These are phyloP conservation scores for Stictocephala bisonia DNA, from an alignment of 2,888 invertebrate genomes.

Conservation along the genomic window DNA sequence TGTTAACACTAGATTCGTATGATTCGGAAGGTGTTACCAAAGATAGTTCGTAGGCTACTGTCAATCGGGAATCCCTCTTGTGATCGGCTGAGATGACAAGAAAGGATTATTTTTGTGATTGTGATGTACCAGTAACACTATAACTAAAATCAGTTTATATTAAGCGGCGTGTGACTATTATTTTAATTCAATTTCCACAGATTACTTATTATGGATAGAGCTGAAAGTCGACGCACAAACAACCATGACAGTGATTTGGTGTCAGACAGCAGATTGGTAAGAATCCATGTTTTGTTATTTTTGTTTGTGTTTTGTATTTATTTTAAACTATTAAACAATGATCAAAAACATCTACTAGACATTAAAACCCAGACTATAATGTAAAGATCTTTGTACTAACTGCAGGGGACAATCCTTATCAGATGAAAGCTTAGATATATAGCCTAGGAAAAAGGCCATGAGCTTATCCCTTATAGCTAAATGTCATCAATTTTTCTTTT, in stretches of 20 bases:
- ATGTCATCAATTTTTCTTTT: too few species aligned
- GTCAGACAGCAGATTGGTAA: slow-evolving; percentile 18
- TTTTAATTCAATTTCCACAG: background rate
- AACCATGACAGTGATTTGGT: slow-evolving; percentile 31
- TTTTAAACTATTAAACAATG: too few species aligned
- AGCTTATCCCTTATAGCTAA: too few species aligned
- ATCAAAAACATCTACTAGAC: too few species aligned
- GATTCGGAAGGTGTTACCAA: slow-evolving; percentile 7
- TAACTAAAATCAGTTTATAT: background rate
- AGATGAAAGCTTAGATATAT: too few species aligned
- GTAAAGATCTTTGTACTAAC: too few species aligned
- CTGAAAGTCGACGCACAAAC: slow-evolving; percentile 18
- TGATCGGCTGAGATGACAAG: slow-evolving; percentile 21
- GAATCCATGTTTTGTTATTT: too few species aligned
- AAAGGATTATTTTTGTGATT: slow-evolving; percentile 4
- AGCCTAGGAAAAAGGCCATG: too few species aligned
- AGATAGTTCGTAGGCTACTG: background rate
- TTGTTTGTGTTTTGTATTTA: too few species aligned
- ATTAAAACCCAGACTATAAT: too few species aligned
- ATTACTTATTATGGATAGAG: slow-evolving; percentile 1
- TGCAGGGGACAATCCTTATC: too few species aligned
- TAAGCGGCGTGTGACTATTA: background rate
- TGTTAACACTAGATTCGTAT: background rate
- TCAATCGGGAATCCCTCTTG: background rate
- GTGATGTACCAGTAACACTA: too few species aligned